Evolutionary conservation across 1,140 invertebrate genomes (phyloP), one percentile per base, ranked within the genome.

Genomic region (Zaprionus camerounensis): DNA sequence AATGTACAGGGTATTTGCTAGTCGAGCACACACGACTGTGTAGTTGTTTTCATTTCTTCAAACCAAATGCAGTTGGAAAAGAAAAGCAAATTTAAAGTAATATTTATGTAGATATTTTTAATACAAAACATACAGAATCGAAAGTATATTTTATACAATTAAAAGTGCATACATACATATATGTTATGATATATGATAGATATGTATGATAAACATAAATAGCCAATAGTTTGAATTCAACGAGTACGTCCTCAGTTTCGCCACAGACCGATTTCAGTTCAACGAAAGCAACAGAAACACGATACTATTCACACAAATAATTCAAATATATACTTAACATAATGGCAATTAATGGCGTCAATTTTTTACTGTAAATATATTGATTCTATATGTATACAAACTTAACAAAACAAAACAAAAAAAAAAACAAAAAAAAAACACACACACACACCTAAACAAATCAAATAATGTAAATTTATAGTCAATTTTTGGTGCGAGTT

Each of bases 341-440:
- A 34, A 76, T 74, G 72, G 81, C 85, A 90, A 90, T 90, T 90
- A 90, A 82, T 75, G 70, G 68, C 71, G 85, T 90, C 85, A 90
- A 90, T 90, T 90, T 85, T 76, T 59, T 84, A 84, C 74, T 88
- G 85, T 81, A 88, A 90, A 85, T 90, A 87, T 67, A 67, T 73
- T 41, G 59, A 74, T 65, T 68, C 65, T 73, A 78, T 71, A 74
- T 78, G 65, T 78, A 61, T 65, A 74, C 65, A 68, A 57, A 59
- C 61, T 77, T 73, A 28, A 41, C 46, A 59, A 69, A 61, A 80
- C 53, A 31, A 80, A 71, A 22, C 20, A 49, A 26, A 24, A 56
- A 31, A n/a, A 22, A 36, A 36, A 80, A 71, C 5, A 11, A 51
- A 26, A 15, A 56, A 56, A 7, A 9, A 53, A 56, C 0, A 17